Evolutionary conservation across 1,140 invertebrate species (phyloP), one percentile per base, ranked within the genome.

Genomic region (Cydia pomonella): DNA sequence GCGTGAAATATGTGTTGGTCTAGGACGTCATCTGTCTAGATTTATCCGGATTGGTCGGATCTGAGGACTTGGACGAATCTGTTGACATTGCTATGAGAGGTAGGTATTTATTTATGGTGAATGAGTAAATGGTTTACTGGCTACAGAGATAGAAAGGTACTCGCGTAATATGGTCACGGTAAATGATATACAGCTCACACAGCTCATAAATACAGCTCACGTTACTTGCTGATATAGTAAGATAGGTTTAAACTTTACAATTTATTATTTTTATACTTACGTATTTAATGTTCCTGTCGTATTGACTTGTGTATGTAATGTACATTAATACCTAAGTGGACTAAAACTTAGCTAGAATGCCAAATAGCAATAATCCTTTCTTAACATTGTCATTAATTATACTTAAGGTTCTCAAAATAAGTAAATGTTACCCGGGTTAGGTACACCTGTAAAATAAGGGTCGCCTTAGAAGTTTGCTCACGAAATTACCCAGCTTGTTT

Each of bases 1-100:
- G n/a, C 64, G 64, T 69, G 64, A 69, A 41, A 69, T 69, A 69
- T 69, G 64, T 41, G 33, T 69, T 69, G 64, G 64, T 69, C 3
- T 64, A 29, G 29, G 29, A 18, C 21, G 53, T 59, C 64, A 69
- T 69, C 64, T 38, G 64, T 69, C 64, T 69, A 69, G 64, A 69
- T 69, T 69, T 69, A 23, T 33, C 25, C 29, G 29, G 64, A 69
- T 69, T 69, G 21, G 21, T 10, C n/a, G 64, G 64, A 33, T 69
- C 63, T 69, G 27, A 69, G 64, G 23, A 69, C 64, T 38, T 1
- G 25, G 29, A 69, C 64, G 29, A 41, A 33, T 69, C n/a, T 69
- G 64, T 69, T 69, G 64, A 33, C 64, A 69, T 18, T 38, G 64
- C n/a, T 41, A 12, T 7, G n/a, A 69, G 29, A 69, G 29, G 21